Percentiles rank a stretch among this genome's conserved stretches.
phyloP scores from a whole-genome alignment of 2,113 vertebrate species.

The Delphinus delphis region DNA sequence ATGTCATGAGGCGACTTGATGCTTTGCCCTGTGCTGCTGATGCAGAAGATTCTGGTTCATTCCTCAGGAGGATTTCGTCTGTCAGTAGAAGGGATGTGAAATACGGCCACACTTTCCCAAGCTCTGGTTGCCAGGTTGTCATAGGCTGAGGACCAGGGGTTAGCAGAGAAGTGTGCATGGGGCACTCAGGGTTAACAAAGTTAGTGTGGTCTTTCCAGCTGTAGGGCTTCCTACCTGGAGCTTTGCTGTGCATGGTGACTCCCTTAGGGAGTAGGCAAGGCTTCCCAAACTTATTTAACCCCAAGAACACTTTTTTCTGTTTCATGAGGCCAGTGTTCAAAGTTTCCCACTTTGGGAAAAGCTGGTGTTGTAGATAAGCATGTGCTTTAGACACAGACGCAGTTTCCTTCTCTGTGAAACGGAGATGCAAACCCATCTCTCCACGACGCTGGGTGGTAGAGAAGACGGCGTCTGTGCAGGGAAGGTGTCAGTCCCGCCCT shows the following conservation, averaged over 20 bases:
- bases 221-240: rapidly evolving
- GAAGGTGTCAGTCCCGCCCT: background rate
- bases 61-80: background rate
- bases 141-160: background rate
- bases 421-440: background rate
- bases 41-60: background rate
- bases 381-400: background rate
- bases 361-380: rapidly evolving
- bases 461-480: rapidly evolving
- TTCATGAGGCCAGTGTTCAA: background rate
- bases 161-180: background rate
- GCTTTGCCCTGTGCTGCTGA: too few species aligned
- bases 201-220: background rate
- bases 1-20: background rate
- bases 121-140: rapidly evolving
- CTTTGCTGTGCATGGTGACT: too few species aligned
- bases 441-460: background rate
- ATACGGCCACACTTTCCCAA: background rate
- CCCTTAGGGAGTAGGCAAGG: background rate
- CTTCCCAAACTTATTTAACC: background rate
- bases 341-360: too few species aligned
- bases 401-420: background rate
- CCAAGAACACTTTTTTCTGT: background rate
- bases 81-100: background rate
- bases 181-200: background rate